These are phyloP conservation scores for Leptinotarsa peninsularis DNA, from an alignment of 2,888 invertebrate genomes.

Conservation along the genomic window DNA sequence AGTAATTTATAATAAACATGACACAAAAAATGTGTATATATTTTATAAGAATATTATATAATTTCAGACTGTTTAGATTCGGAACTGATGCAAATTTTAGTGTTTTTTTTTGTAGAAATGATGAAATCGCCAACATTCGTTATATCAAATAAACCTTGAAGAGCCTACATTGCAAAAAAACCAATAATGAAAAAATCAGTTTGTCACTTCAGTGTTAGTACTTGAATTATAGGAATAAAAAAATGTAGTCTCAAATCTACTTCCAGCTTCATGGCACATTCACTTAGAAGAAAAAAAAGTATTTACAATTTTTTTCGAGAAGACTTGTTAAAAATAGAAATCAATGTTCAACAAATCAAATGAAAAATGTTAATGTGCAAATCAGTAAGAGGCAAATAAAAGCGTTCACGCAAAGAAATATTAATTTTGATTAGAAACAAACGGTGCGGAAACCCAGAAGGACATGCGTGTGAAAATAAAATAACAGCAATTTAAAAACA, in stretches of 20 bases:
- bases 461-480: slow-evolving; percentile 63
- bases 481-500: slow-evolving; percentile 63
- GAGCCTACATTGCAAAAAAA: too few species aligned
- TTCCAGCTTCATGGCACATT: background rate
- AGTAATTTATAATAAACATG: too few species aligned
- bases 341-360: background rate
- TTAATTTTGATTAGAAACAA: slow-evolving; percentile 39
- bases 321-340: background rate
- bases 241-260: slow-evolving; percentile 1
- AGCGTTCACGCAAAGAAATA: slow-evolving; percentile 12
- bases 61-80: too few species aligned
- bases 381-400: slow-evolving; percentile 23
- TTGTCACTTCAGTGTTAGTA: background rate
- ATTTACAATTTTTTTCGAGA: slow-evolving; percentile 4
- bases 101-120: too few species aligned
- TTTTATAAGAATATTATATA: too few species aligned
- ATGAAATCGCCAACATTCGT: too few species aligned
- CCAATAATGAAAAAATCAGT: too few species aligned
- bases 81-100: too few species aligned
- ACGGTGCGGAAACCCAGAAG: slow-evolving; percentile 53
- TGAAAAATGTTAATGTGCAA: slow-evolving; percentile 24
- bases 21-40: too few species aligned
- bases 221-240: background rate
- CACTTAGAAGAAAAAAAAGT: background rate
- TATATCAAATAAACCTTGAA: too few species aligned